These are phyloP conservation scores for Catharus ustulatus DNA, from an alignment of 2,797 vertebrate genomes.

Conservation along the genomic window DNA sequence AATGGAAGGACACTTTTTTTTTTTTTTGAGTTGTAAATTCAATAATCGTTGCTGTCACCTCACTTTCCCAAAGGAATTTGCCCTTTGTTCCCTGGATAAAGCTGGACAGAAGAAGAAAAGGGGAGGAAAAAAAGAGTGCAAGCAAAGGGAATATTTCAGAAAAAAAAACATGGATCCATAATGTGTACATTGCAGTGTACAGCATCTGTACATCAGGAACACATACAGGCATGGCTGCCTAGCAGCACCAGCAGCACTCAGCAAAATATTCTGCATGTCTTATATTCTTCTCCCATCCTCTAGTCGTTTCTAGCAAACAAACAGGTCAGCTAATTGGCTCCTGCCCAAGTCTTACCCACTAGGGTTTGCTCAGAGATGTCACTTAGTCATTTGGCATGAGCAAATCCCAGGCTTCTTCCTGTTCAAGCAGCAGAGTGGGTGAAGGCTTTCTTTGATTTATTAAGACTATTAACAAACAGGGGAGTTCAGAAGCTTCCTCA, in stretches of 20 bases:
- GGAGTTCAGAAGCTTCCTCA: constrained; percentile 57
- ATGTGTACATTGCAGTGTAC: not conserved
- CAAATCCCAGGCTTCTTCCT: constrained; percentile 57
- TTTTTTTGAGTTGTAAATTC: constrained; percentile 46
- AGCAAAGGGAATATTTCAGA: constrained; percentile 8
- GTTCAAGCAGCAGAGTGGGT: not conserved
- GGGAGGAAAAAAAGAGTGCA: not conserved
- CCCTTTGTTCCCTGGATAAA: constrained; percentile 68
- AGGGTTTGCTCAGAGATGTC: constrained; percentile 53
- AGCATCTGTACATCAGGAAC: not conserved
- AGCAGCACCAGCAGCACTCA: constrained; percentile 9
- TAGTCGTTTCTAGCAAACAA: constrained; percentile 31
- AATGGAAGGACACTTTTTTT: constrained; percentile 24
- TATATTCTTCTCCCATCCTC: not conserved
- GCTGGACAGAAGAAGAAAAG: constrained; percentile 40
- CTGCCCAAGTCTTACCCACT: constrained; percentile 24
- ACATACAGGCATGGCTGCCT: not conserved
- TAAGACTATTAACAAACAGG: constrained; percentile 46
- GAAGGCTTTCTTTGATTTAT: constrained; percentile 61
- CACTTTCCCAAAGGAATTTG: constrained; percentile 52
- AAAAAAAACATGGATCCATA: not conserved
- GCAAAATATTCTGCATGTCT: constrained; percentile 11
- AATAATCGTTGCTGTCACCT: constrained; percentile 53
- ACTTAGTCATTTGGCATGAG: constrained; percentile 50
- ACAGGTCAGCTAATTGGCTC: constrained; percentile 49